Evolutionary conservation across 1,140 invertebrate genomes (phyloP), one percentile per base, ranked within the genome.

Genomic region (Drosophila ironensis): DNA sequence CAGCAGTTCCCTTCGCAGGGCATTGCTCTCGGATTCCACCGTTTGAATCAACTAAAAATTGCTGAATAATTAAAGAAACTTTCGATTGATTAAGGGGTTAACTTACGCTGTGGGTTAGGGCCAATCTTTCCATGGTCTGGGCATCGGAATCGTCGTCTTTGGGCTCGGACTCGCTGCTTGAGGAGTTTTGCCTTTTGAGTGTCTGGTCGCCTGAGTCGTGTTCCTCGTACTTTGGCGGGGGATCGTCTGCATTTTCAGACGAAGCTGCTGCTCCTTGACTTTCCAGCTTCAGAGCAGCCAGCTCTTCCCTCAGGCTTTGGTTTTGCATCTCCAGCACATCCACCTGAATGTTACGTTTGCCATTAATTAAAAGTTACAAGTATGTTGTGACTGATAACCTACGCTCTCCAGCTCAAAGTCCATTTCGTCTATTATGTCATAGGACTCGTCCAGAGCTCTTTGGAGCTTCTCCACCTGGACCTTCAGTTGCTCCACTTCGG

Each of bases 351-450:
- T 7, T 0, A 1, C n/a, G n/a, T n/a, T n/a, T n/a, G 0, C 0
- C 0, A 0, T 9, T 37, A 0, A 27, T 20, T 45, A 9, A n/a
- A 9, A 17, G 27, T 0, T 16, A 8, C 0, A 0, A n/a, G n/a
- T 7, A 12, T 7, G 1, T 20, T 2, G 16, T 17, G 4, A 28
- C 40, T 8, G 2, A 37, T 5, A 0, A 8, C 61, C 44, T 64
- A 89, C 88, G 41, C 88, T 89, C 4, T 89, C 88, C 35, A 89
- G 38, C 40, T 89, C 88, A 47, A 89, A 89, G 37, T 89, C 88
- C 73, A 89, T 86, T 71, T 80, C 88, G 51, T 89, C 88, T 20
- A 89, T 89, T 12, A 89, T 89, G 25, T 89, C 88, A 7, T 88
- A 88, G 3, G 88, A 81, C 40, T 89, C 84, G 45, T 87, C 81